Evolutionary conservation across 2,797 vertebrate genomes (phyloP).

Genomic region (Sebastolobus alascanus): DNA sequence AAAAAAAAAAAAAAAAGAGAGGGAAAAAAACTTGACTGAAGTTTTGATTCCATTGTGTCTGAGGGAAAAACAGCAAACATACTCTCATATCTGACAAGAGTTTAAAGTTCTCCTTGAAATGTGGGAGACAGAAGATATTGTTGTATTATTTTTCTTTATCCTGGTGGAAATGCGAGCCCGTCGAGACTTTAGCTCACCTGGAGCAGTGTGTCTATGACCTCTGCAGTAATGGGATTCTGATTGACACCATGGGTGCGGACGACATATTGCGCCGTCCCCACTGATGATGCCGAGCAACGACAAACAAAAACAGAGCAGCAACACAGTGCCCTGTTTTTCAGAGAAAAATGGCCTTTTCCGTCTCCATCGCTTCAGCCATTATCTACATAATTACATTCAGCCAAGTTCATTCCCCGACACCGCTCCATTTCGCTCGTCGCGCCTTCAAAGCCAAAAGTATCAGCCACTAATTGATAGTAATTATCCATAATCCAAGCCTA

Average conservation of each 20-base stretch:
- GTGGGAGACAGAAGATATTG: constrained; percentile 48
- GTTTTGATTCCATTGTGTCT: constrained; percentile 60
- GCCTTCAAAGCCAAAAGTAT: constrained; percentile 69
- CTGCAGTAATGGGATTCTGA: constrained; percentile 81
- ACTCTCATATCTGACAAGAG: constrained; percentile 55
- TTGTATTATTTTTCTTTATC: constrained; percentile 64
- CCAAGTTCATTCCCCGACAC: constrained; percentile 31
- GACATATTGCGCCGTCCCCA: constrained; percentile 38
- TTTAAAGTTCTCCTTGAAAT: constrained; percentile 73
- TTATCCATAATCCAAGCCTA: constrained; percentile 76
- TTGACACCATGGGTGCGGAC: constrained; percentile 66
- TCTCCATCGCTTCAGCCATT: constrained; percentile 17
- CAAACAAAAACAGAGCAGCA: constrained; percentile 50
- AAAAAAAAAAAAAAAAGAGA: neutral
- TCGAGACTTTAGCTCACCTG: constrained; percentile 61
- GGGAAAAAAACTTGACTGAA: constrained; percentile 32
- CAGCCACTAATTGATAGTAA: constrained; percentile 82
- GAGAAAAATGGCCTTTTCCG: constrained; percentile 10
- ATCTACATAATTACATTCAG: constrained; percentile 28
- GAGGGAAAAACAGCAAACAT: constrained; percentile 33
- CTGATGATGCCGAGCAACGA: constrained; percentile 34
- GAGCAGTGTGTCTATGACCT: constrained; percentile 75
- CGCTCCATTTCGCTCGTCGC: constrained; percentile 44
- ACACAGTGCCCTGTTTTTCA: constrained; percentile 7
- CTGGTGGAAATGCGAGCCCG: constrained; percentile 55